Percentiles rank a stretch among this genome's conserved stretches.
These are phyloP conservation scores for Lycocerus yunnanus DNA, from an alignment of 2,888 invertebrate genomes.

Conservation along the genomic window DNA sequence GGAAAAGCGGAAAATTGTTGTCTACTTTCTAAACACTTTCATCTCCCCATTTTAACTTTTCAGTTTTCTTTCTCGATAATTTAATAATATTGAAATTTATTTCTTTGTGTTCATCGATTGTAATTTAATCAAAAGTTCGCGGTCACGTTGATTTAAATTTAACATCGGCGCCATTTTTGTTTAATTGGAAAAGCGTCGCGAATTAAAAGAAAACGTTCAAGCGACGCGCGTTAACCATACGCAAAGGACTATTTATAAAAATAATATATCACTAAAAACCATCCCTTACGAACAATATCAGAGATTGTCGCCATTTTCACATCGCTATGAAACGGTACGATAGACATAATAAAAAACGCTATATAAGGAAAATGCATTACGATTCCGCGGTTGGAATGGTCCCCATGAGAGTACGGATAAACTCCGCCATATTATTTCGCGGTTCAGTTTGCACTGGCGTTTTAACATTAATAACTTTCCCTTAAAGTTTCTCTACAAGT, in stretches of 20 bases:
- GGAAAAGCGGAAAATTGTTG: constrained; percentile 8
- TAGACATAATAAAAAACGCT: constrained; percentile 57
- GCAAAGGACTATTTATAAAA: constrained; percentile 28
- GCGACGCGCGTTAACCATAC: constrained; percentile 8
- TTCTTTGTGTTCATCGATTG: neutral
- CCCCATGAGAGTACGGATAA: constrained; percentile 50
- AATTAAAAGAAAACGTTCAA: neutral
- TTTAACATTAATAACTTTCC: constrained; percentile 52
- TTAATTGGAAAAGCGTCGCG: neutral
- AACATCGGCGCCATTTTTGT: neutral
- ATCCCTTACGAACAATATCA: constrained; percentile 52
- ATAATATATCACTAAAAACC: constrained; percentile 42
- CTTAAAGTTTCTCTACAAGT: constrained; percentile 35
- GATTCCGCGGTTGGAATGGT: constrained; percentile 54
- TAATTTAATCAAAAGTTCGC: neutral
- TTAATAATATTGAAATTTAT: neutral
- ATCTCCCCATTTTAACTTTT: neutral
- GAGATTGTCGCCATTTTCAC: constrained; percentile 55
- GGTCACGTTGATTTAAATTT: neutral
- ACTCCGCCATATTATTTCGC: constrained; percentile 53
- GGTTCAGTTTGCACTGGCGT: constrained; percentile 43
- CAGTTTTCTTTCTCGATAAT: neutral
- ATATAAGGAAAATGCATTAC: constrained; percentile 59
- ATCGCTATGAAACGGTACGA: constrained; percentile 48
- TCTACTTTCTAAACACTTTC: constrained; percentile 17